Evolutionary conservation across 2,113 vertebrate genomes (phyloP), one percentile per base, ranked within the genome.

Genomic region (Morone saxatilis): DNA sequence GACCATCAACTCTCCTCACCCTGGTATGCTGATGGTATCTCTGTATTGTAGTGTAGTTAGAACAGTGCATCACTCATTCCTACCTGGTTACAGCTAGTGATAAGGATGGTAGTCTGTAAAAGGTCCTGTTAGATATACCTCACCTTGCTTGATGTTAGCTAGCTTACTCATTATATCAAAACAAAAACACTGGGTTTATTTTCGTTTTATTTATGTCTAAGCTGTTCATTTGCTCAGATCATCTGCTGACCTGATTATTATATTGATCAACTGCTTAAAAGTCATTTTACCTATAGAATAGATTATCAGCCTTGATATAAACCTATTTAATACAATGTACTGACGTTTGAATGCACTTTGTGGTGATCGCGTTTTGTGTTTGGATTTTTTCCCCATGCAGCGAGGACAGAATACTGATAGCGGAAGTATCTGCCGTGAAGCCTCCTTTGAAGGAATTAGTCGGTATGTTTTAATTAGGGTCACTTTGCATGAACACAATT

Each of bases 401-500:
- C 95, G 96, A 0, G 97, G 97, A 48, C 83, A 96, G 88, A 99
- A 99, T 73, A 98, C 98, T 0, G 98, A 99, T 38, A 99, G 97
- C 0, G 96, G 97, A 86, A 98, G 94, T 22, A 71, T 94, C 88
- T 96, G 95, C 94, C 95, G 94, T 62, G 98, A 99, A 94, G 97
- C 98, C 61, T 98, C 97, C 0, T 98, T 99, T 88, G 97, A 99
- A 76, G 97, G 97, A 92, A 99, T 99, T 92, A 98, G 97, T 90
- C 87, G 94, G 97, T 99, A 94, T 94, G 97, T 97, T 97, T 86
- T 88, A 77, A 86, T 84, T 84, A 57, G 75, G 65, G 53, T 70
- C 20, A 50, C 76, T 87, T 91, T 92, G 40, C 71, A 90, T 90
- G 68, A 57, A 51, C 76, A 41, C 86, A 75, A 88, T 84, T 74